Evolutionary conservation across 2,113 vertebrate species (phyloP), one percentile per base, ranked within the genome.

Genomic region (Delphinus delphis): DNA sequence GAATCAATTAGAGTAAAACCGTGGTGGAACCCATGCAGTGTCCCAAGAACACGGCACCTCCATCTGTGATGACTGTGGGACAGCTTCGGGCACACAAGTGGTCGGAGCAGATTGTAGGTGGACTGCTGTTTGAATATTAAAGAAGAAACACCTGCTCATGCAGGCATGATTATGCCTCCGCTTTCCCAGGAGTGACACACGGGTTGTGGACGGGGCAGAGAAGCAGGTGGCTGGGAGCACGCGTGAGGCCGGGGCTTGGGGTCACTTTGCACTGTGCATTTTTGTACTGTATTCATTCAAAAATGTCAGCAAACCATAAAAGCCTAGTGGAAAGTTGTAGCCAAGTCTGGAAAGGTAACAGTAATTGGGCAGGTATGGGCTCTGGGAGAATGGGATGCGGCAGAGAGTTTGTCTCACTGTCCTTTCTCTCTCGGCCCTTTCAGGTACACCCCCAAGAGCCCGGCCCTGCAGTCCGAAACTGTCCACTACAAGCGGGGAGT

Each of bases 401-500:
- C 76, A 76, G 87, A 31, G 7, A 0, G 0, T 15, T 31, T 41
- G 15, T 53, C 67, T 90, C 31, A 65, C 60, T 6, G 0, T 4
- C 53, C 74, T 83, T 96, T 94, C 28, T 77, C 82, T 77, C 0
- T 12, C 68, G 11, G 84, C 68, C 21, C 90, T 74, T 98, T 18
- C 96, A 99, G 99, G 95, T 99, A 99, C 98, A 99, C 98, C 98
- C 99, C 99, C 83, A 99, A 99, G 98, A 99, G 98, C 96, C 98
- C 99, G 9, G 98, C 98, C 1, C 97, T 99, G 98, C 99, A 99
- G 84, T 99, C 99, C 0, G 99, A 99, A 98, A 99, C 99, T 0
- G 99, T 99, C 23, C 99, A 99, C 97, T 99, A 99, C 98, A 99
- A 99, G 97, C 98, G 99, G 79, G 99, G 99, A 7, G 99, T 99